Evolutionary conservation across 2,113 vertebrate species (phyloP).

Genomic region (Psammodynastes pulverulentus): DNA sequence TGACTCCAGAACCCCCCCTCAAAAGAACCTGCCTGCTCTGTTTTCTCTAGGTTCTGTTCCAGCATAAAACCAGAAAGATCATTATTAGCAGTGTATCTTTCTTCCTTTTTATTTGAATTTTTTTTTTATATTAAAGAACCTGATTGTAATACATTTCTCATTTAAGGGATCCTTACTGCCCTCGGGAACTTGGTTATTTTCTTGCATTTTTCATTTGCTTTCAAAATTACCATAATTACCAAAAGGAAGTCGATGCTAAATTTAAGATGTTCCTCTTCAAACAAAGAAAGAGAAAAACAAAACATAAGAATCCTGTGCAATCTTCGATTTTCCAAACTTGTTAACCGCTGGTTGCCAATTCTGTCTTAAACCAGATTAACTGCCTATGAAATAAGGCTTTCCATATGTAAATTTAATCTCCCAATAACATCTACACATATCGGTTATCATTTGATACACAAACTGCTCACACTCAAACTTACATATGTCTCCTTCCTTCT

Average conservation of each 20-base stretch:
- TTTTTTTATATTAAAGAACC: background rate
- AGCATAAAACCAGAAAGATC: background rate
- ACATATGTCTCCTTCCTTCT: background rate
- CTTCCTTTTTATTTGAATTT: background rate
- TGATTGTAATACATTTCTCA: background rate
- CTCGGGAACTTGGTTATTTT: background rate
- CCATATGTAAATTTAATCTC: background rate
- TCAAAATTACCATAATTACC: background rate
- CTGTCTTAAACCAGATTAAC: background rate
- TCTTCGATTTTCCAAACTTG: background rate
- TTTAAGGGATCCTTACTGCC: background rate
- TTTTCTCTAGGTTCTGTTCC: background rate
- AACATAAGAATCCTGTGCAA: background rate
- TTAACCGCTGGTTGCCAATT: background rate
- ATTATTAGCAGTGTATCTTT: background rate
- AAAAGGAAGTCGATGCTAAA: background rate
- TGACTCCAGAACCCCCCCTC: background rate
- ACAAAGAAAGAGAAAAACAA: background rate
- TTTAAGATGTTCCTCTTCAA: background rate
- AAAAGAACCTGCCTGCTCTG: background rate
- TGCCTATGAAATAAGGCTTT: background rate
- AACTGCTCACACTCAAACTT: background rate
- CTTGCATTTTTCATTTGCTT: background rate
- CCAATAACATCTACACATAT: background rate
- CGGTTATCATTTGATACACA: background rate